phyloP scores from a whole-genome alignment of 2,888 invertebrate species.

The Rhimphoctona megacephalus region DNA sequence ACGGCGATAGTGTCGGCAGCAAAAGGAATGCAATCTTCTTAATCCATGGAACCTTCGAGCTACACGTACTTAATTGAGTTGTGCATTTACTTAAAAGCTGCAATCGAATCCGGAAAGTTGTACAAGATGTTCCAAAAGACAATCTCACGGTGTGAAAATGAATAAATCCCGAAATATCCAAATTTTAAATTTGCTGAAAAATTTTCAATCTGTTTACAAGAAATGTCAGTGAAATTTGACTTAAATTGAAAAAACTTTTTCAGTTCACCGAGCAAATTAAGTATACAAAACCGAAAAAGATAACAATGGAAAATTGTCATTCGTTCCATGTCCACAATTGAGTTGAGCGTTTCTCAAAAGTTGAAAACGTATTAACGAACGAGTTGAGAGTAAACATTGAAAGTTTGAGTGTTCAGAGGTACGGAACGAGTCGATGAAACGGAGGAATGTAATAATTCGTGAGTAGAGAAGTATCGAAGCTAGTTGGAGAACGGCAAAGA shows the following conservation, averaged over 20 bases:
- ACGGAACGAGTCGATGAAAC: slow-evolving; percentile 1
- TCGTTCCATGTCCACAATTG: neutral
- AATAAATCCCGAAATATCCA: neutral
- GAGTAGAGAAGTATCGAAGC: neutral
- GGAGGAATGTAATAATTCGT: slow-evolving; percentile 1
- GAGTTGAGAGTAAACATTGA: slow-evolving; percentile 35
- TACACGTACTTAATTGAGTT: slow-evolving; percentile 4
- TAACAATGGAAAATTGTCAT: neutral
- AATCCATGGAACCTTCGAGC: neutral
- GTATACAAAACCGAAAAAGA: neutral
- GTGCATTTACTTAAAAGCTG: neutral
- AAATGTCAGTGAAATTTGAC: too few species aligned
- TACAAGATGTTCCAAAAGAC: neutral
- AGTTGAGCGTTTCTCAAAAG: neutral
- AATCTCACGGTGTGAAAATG: neutral
- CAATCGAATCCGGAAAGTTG: neutral
- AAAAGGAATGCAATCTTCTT: neutral
- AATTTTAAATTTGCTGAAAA: too few species aligned
- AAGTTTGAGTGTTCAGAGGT: slow-evolving; percentile 9
- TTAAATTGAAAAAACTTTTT: neutral
- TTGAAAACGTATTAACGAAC: slow-evolving; percentile 5
- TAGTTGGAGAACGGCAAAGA: neutral
- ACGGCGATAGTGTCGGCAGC: neutral
- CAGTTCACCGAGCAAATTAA: neutral
- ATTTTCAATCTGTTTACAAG: too few species aligned